Evolutionary conservation across 2,113 vertebrate species (phyloP).

Genomic region (Urocolius indicus): DNA sequence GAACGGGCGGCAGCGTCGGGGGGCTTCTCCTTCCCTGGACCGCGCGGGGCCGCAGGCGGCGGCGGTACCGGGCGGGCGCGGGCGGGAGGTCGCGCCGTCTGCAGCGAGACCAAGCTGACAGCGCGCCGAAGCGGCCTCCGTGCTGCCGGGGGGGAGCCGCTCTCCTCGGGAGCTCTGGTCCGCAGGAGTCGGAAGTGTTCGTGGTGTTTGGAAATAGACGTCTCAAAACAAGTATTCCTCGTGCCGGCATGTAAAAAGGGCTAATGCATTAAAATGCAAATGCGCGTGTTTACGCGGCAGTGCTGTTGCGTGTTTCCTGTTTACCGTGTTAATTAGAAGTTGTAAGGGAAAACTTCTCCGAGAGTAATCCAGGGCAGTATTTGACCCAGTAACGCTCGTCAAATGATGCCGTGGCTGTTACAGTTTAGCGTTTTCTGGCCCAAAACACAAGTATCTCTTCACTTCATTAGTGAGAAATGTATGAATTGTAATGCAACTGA

Average conservation of each 20-base stretch:
- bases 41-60: not conserved
- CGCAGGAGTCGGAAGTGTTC: not conserved
- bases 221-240: constrained; percentile 39
- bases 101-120: not conserved
- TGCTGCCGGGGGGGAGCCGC: not conserved
- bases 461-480: not conserved
- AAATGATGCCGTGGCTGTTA: not conserved
- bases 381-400: constrained; percentile 24
- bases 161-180: not conserved
- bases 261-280: constrained; percentile 50
- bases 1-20: not conserved
- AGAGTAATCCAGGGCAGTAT: constrained; percentile 5
- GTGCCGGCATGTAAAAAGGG: constrained; percentile 21
- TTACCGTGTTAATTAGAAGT: constrained; percentile 70
- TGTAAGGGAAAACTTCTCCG: not conserved
- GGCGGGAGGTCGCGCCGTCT: not conserved
- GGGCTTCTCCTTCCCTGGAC: not conserved
- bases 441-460: not conserved
- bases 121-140: not conserved
- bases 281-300: not conserved
- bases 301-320: constrained; percentile 65
- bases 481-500: not conserved
- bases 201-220: not conserved
- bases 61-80: not conserved
- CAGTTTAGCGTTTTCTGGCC: not conserved